These are phyloP conservation scores for Meteorus cinctellus DNA, from an alignment of 2,888 invertebrate species.

Conservation along the genomic window DNA sequence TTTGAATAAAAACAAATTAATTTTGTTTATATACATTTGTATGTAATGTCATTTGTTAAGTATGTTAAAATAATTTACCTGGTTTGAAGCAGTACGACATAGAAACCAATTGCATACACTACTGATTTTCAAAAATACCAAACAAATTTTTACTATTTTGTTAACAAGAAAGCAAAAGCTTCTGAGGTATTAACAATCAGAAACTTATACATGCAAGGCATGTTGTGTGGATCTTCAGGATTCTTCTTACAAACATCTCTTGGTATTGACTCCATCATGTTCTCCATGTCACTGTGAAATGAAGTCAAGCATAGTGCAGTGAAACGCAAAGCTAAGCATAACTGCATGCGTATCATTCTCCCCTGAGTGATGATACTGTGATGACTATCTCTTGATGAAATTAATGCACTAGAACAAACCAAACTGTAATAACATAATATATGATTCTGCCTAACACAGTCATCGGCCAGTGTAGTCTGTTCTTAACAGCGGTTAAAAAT, in stretches of 20 bases:
- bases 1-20: background rate
- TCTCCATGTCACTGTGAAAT: background rate
- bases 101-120: background rate
- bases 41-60: background rate
- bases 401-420: conserved; percentile 47
- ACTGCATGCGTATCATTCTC: background rate
- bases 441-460: conserved; percentile 34
- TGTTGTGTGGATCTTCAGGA: background rate
- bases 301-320: background rate
- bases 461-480: background rate
- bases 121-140: background rate
- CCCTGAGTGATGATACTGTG: background rate
- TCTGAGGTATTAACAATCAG: background rate
- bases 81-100: background rate
- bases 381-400: background rate
- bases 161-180: conserved; percentile 12
- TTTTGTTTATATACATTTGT: background rate
- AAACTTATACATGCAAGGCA: background rate
- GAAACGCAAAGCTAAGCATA: conserved; percentile 8
- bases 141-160: background rate
- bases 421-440: conserved; percentile 49
- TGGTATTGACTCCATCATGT: background rate
- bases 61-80: background rate
- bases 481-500: background rate
- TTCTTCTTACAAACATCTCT: background rate